Conservation (phyloP, 1,140 invertebrate species). For the Drosophila lowei region DNA sequence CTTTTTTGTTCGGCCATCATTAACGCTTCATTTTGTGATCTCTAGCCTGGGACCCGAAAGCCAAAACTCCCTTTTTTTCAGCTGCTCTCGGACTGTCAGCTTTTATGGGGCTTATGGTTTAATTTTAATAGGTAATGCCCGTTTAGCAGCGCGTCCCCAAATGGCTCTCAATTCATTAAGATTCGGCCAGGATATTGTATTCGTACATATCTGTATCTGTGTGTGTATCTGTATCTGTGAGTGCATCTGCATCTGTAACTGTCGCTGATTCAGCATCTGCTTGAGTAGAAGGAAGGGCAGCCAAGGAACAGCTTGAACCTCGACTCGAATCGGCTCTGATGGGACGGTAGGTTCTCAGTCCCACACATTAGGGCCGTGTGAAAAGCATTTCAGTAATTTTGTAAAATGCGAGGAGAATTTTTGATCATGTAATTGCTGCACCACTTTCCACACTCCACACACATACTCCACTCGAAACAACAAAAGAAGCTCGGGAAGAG, state of each 20-base stretch:
- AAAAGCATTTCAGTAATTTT: conserved; percentile 70
- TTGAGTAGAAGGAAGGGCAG: no score
- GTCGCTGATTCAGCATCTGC: no score
- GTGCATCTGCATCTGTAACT: conserved; percentile 1
- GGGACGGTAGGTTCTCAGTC: conserved; percentile 56
- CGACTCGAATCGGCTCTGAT: background rate
- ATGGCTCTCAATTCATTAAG: conserved; percentile 74
- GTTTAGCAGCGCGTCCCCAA: conserved; percentile 57
- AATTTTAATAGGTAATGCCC: conserved; percentile 64
- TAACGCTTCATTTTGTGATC: conserved; percentile 34
- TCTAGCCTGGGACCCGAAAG: no score
- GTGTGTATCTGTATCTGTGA: conserved; percentile 4
- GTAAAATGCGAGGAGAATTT: conserved; percentile 67
- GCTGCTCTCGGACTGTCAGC: conserved; percentile 68
- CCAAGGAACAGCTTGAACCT: no score
- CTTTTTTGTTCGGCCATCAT: conserved; percentile 46
- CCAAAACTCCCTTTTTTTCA: conserved; percentile 50
- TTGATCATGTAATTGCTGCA: conserved; percentile 64
- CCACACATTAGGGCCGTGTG: conserved; percentile 62
- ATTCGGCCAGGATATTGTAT: conserved; percentile 41
- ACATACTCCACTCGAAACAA: no score
- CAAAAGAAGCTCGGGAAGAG: conserved; percentile 8
- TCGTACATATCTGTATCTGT: conserved; percentile 11
- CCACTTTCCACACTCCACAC: background rate
- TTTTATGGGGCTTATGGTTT: conserved; percentile 62